These are phyloP conservation scores for Amblyraja radiata DNA, from an alignment of 2,797 vertebrate species.

Conservation along the genomic window DNA sequence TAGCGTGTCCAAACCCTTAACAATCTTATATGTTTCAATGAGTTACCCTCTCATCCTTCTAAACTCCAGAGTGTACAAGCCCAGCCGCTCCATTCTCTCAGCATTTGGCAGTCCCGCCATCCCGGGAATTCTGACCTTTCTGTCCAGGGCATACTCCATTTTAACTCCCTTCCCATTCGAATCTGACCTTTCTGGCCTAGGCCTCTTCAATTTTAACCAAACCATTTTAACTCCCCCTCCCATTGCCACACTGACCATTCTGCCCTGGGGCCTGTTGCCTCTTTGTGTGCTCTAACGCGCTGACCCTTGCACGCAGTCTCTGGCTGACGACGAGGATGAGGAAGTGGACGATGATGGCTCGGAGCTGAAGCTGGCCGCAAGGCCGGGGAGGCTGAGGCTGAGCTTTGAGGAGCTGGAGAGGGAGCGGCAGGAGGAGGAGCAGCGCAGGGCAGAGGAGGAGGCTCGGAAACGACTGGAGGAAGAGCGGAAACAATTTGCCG, in stretches of 20 bases:
- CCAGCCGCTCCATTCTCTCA: too few species aligned
- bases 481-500: conserved; percentile 68
- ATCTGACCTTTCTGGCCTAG: too few species aligned
- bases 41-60: too few species aligned
- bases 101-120: too few species aligned
- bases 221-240: too few species aligned
- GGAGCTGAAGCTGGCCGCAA: conserved; percentile 57
- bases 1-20: too few species aligned
- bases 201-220: too few species aligned
- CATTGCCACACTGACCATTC: not conserved
- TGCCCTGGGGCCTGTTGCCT: not conserved
- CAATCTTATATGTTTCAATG: too few species aligned
- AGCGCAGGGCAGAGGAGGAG: conserved; percentile 66
- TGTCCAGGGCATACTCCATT: too few species aligned
- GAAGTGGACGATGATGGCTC: conserved; percentile 44
- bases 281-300: not conserved
- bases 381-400: conserved; percentile 67
- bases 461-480: conserved; percentile 67
- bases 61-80: too few species aligned
- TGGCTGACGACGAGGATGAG: conserved; percentile 65
- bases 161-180: too few species aligned
- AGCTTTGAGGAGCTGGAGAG: conserved; percentile 73
- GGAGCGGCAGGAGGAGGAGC: conserved; percentile 66
- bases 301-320: conserved; percentile 49
- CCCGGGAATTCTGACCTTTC: too few species aligned